Conservation (phyloP, 2,888 invertebrate genomes). For the Stenurella melanura region DNA sequence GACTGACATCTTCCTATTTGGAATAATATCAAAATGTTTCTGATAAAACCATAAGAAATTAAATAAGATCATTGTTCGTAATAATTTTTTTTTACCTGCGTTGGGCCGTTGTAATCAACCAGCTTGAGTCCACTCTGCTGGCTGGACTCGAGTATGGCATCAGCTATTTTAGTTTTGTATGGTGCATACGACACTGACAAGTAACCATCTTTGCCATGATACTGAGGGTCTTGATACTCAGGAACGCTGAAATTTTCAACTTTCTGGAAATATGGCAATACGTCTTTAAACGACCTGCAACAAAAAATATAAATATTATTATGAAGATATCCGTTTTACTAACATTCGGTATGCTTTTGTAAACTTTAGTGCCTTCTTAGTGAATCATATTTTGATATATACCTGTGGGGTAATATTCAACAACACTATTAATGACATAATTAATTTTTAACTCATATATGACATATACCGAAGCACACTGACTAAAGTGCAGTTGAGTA, state of each 20-base stretch:
- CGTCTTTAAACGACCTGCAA: slow-evolving; percentile 80
- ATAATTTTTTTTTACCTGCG: slow-evolving; percentile 67
- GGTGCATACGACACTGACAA: slow-evolving; percentile 77
- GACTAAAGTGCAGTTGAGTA: too few relatives aligned
- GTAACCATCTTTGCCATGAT: slow-evolving; percentile 76
- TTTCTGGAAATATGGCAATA: slow-evolving; percentile 89
- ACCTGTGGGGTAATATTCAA: too few relatives aligned
- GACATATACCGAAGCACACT: too few relatives aligned
- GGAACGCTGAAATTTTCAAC: slow-evolving; percentile 89
- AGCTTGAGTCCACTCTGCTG: slow-evolving; percentile 78
- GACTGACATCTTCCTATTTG: too few relatives aligned
- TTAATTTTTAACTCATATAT: too few relatives aligned
- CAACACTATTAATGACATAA: too few relatives aligned
- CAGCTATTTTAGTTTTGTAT: slow-evolving; percentile 77
- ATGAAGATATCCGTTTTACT: slow-evolving; percentile 42
- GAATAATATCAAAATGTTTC: too few relatives aligned
- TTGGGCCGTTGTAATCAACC: slow-evolving; percentile 81
- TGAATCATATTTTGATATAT: not conserved
- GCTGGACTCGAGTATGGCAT: slow-evolving; percentile 80
- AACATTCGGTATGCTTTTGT: not conserved
- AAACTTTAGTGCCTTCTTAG: not conserved
- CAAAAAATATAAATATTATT: slow-evolving; percentile 2
- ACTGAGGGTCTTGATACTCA: slow-evolving; percentile 76
- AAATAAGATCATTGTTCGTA: too few relatives aligned
- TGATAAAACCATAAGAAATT: too few relatives aligned